Conservation (phyloP, 53 echinoderm and acorn worm genomes). For the Paracentrotus lividus region DNA sequence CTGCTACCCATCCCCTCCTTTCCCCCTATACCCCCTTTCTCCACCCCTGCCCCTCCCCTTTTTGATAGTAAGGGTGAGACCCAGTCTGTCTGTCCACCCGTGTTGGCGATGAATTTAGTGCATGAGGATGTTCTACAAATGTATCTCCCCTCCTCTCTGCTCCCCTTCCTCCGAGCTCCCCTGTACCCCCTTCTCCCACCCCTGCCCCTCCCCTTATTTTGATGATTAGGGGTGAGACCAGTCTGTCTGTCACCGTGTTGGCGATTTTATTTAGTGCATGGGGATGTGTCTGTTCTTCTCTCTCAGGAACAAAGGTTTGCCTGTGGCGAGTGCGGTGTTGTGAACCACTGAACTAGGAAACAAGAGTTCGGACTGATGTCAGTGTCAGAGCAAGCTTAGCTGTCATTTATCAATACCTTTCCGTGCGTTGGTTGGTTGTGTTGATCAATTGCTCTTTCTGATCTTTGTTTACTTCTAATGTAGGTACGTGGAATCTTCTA, state of each 20-base stretch:
- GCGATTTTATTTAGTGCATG: not conserved
- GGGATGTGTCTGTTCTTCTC: not conserved
- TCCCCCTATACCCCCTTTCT: too few relatives aligned
- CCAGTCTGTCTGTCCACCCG: too few relatives aligned
- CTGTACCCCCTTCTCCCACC: not conserved
- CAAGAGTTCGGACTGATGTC: slow-evolving; percentile 18
- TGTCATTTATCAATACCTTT: not conserved
- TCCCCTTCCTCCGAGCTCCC: too few relatives aligned
- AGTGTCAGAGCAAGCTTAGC: not conserved
- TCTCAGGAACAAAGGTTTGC: not conserved
- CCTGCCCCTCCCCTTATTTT: not conserved
- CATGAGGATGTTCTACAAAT: too few relatives aligned
- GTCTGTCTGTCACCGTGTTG: not conserved
- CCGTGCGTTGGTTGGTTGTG: not conserved
- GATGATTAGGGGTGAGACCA: not conserved
- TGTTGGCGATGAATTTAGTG: too few relatives aligned
- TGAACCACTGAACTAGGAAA: not conserved
- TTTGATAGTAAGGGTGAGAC: too few relatives aligned
- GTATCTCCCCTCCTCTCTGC: too few relatives aligned
- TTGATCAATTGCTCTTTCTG: not conserved
- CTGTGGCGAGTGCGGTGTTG: not conserved
- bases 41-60: too few relatives aligned
- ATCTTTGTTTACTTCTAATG: not conserved
- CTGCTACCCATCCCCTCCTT: too few relatives aligned
- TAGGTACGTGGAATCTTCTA: not conserved